Evolutionary conservation across 2,113 vertebrate genomes (phyloP).

Genomic region (Varanus komodoensis): DNA sequence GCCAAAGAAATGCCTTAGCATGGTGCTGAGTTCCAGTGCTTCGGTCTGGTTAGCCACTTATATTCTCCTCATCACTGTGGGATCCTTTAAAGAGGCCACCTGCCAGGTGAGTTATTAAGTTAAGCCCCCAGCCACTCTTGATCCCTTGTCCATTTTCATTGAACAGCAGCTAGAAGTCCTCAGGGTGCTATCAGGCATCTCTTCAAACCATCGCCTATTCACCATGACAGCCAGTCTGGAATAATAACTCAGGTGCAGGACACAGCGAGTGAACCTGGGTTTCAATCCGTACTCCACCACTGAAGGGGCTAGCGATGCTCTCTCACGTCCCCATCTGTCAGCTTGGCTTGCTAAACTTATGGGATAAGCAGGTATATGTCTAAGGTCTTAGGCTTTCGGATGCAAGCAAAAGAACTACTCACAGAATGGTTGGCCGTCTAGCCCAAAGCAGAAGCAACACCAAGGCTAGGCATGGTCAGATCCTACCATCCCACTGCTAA

Average conservation of each 20-base stretch:
- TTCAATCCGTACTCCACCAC: neutral
- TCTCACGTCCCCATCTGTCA: neutral
- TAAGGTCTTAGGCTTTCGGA: neutral
- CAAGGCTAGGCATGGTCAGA: too few species aligned
- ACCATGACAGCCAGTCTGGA: neutral
- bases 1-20: neutral
- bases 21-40: conserved; percentile 31
- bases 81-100: neutral
- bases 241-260: neutral
- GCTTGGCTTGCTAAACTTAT: neutral
- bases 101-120: conserved; percentile 40
- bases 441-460: too few species aligned
- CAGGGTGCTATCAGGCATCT: neutral
- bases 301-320: neutral
- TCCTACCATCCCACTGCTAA: too few species aligned
- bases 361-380: neutral
- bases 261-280: neutral
- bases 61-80: conserved; percentile 1
- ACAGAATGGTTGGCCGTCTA: neutral
- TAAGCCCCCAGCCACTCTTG: neutral
- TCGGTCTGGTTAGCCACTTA: neutral
- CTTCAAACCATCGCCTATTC: neutral
- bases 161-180: conserved; percentile 13
- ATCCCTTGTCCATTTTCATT: neutral
- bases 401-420: neutral